Conservation (phyloP, 1,140 invertebrate genomes). For the Drosophila albomicans region DNA sequence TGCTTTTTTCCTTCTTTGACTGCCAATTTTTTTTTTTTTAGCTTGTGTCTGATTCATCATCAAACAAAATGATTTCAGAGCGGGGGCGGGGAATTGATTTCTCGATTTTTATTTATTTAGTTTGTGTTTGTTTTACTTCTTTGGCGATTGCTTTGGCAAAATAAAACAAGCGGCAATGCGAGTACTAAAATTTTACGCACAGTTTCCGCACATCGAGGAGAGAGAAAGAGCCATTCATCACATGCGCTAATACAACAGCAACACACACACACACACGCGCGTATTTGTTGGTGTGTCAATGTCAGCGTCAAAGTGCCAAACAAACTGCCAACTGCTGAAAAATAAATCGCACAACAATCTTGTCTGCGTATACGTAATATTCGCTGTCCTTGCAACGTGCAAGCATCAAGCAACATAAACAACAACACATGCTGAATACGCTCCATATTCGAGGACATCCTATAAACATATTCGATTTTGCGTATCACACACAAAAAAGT, state of each 20-base stretch:
- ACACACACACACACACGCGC: neutral
- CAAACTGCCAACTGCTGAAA: constrained; percentile 45
- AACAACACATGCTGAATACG: neutral
- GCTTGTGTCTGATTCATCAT: constrained; percentile 38
- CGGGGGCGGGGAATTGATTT: constrained; percentile 1
- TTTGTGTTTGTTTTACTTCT: constrained; percentile 35
- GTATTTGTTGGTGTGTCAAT: constrained; percentile 39
- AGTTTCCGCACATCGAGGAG: constrained; percentile 26
- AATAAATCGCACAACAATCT: constrained; percentile 47
- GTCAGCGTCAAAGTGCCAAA: constrained; percentile 45
- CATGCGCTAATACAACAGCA: constrained; percentile 42
- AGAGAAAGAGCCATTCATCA: constrained; percentile 34
- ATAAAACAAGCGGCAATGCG: constrained; percentile 44
- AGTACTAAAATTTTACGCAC: constrained; percentile 49
- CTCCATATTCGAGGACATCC: neutral
- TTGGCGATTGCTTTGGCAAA: constrained; percentile 14
- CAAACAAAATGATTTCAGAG: too few species aligned
- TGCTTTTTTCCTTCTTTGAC: neutral
- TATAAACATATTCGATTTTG: neutral
- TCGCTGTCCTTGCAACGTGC: constrained; percentile 27
- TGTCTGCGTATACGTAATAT: constrained; percentile 51
- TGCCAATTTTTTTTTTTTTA: constrained; percentile 4
- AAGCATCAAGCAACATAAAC: neutral
- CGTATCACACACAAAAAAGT: neutral
- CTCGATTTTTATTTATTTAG: constrained; percentile 37